phyloP scores from a whole-genome alignment of 2,797 vertebrate genomes.

The Xiphophorus birchmanni region DNA sequence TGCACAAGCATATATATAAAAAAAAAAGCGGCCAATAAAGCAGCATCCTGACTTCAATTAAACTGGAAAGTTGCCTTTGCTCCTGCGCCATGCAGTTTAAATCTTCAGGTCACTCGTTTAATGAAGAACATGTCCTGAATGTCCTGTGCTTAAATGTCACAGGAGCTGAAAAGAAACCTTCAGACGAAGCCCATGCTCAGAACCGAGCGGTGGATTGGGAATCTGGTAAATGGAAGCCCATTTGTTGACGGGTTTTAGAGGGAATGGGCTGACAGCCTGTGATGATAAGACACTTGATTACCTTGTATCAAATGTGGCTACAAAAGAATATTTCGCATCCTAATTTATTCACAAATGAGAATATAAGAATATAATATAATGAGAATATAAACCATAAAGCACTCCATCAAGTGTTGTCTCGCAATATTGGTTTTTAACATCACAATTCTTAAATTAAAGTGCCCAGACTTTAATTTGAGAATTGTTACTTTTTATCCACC shows the following conservation, averaged over 20 bases:
- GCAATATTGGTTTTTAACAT: too few relatives aligned
- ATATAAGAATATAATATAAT: neutral
- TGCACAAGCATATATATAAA: constrained; percentile 11
- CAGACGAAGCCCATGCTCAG: neutral
- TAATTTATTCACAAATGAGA: neutral
- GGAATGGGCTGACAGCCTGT: neutral
- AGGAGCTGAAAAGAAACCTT: neutral
- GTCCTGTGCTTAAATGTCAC: constrained; percentile 5
- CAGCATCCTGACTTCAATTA: constrained; percentile 35
- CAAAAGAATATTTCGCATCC: neutral
- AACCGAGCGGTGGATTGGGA: neutral
- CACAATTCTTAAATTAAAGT: too few relatives aligned
- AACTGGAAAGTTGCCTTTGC: constrained; percentile 31
- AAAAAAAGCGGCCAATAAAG: neutral
- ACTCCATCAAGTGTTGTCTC: neutral
- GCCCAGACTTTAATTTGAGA: too few relatives aligned
- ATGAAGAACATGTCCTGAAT: constrained; percentile 35
- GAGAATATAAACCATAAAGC: neutral
- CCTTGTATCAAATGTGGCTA: neutral
- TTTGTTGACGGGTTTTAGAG: neutral
- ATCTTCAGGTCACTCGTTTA: constrained; percentile 53
- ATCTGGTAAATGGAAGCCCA: neutral
- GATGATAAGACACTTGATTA: neutral
- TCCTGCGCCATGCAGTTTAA: constrained; percentile 24
- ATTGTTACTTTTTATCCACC: too few relatives aligned